Conservation (phyloP, 2,113 vertebrate species). For the Cnemophilus loriae region DNA sequence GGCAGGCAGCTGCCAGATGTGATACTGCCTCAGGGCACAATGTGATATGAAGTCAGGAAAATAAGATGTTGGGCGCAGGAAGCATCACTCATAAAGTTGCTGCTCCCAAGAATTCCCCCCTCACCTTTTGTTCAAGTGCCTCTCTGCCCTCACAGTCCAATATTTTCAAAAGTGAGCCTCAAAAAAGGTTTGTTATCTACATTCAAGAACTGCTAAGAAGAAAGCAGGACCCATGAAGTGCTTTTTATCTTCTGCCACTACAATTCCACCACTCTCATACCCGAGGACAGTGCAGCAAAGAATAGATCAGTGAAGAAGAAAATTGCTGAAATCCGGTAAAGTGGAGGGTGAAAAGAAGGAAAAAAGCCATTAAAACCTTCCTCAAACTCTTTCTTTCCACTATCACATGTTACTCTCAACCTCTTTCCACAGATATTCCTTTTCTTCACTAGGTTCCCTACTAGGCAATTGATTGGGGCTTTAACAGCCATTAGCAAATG, state of each 20-base stretch:
- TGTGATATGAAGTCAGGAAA: neutral
- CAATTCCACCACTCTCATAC: neutral
- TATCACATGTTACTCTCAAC: neutral
- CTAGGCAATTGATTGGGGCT: slow-evolving; percentile 20
- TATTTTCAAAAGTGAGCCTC: neutral
- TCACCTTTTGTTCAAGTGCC: neutral
- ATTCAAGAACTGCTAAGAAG: neutral
- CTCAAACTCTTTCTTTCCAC: neutral
- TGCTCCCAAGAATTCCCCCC: neutral
- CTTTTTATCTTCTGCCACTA: neutral
- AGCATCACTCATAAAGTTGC: neutral
- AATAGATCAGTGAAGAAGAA: neutral
- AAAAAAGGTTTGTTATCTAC: neutral
- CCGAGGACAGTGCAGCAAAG: neutral
- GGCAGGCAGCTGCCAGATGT: neutral
- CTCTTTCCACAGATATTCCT: neutral
- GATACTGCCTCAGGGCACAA: neutral
- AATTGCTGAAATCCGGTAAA: neutral
- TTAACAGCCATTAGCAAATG: slow-evolving; percentile 33
- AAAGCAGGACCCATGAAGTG: neutral
- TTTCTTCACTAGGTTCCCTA: neutral
- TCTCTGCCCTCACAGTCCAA: neutral
- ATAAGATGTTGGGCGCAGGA: neutral
- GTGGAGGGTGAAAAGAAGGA: neutral
- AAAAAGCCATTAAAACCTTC: neutral